These are phyloP conservation scores for Periophthalmodon schlosseri DNA, from an alignment of 2,113 vertebrate genomes.

Conservation along the genomic window DNA sequence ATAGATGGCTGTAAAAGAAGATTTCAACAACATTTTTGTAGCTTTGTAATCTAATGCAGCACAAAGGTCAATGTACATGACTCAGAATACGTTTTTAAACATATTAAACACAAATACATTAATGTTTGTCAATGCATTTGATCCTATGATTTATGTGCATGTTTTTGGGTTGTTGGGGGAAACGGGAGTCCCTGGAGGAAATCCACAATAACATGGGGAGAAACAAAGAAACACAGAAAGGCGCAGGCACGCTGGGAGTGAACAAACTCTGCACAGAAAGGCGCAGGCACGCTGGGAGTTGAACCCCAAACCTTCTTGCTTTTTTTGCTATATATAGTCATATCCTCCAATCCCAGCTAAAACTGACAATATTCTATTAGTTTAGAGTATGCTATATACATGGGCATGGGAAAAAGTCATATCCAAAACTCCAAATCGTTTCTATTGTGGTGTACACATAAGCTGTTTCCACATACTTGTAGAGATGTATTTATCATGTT, in stretches of 20 bases:
- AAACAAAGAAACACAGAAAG: too few relatives aligned
- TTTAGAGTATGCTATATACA: neutral
- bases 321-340: too few relatives aligned
- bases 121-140: too few relatives aligned
- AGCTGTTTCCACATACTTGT: neutral
- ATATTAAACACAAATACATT: neutral
- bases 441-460: neutral
- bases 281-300: too few relatives aligned
- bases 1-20: slow-evolving; percentile 29
- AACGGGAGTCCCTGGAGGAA: too few relatives aligned
- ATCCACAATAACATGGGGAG: too few relatives aligned
- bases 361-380: neutral
- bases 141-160: too few relatives aligned
- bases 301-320: too few relatives aligned
- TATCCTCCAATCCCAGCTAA: neutral
- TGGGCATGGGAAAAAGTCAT: neutral
- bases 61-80: neutral
- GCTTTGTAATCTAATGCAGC: slow-evolving; percentile 19
- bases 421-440: neutral
- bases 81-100: neutral
- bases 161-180: too few relatives aligned
- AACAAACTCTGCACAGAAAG: too few relatives aligned
- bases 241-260: too few relatives aligned
- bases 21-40: slow-evolving; percentile 17
- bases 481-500: slow-evolving; percentile 7